Evolutionary conservation across 2,888 invertebrate species (phyloP), one percentile per base, ranked within the genome.

Genomic region (Leptodirus hochenwartii): DNA sequence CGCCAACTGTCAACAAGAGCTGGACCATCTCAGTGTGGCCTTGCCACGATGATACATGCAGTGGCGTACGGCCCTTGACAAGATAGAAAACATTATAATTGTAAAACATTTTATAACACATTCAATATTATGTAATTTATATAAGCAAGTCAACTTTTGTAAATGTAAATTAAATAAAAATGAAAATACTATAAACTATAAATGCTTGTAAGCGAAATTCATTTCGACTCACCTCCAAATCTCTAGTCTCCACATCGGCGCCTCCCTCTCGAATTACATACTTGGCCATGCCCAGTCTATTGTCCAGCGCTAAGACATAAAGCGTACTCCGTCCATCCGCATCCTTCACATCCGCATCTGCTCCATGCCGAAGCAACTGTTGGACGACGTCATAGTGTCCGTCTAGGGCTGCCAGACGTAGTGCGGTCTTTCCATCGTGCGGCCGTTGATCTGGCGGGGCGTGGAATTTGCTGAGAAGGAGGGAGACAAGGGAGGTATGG

Each of bases 21-120:
- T 79, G 76, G 1, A 90, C 90, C 82, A 91, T 87, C 38, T 90
- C 87, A 0, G 75, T 69, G 48, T 95, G 91, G 0, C 91, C 93
- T 50, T 93, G 91, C 87, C 88, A 88, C 8, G 87, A 71, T 3
- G 84, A 80, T 2, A 88, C 88, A 50, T 88, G 88, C 8, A 90
- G 56, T 0, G 88, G 82, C 0, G 88, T 87, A 20, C 88, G 69
- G 12, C 87, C 88, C 72, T 75, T 47, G 0, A 45, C n/a, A n/a
- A n/a, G n/a, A n/a, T n/a, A n/a, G n/a, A n/a, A n/a, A n/a, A 23
- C n/a, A 31, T 8, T 9, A 15, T 13, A 8, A 33, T 14, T 12
- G 31, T 20, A 15, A 14, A 35, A 11, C 10, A 35, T 26, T 10
- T 15, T 25, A 22, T 24, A 31, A 13, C n/a, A n/a, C n/a, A n/a